Conservation (phyloP, 2,113 vertebrate genomes). For the Psilopogon haemacephalus region DNA sequence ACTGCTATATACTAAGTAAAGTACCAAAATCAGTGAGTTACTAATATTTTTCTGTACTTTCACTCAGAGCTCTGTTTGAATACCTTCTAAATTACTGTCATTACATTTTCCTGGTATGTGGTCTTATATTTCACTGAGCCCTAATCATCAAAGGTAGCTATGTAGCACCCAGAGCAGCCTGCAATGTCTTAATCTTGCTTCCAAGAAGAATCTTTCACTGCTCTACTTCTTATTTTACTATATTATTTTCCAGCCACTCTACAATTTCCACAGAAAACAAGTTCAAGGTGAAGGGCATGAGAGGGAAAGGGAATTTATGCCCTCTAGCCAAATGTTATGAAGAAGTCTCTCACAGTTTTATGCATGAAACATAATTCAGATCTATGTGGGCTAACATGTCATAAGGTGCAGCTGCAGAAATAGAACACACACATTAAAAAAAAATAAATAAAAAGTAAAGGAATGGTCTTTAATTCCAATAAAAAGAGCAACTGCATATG, state of each 20-base stretch:
- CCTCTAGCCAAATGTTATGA: not conserved
- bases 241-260: not conserved
- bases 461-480: not conserved
- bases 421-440: not conserved
- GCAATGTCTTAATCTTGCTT: not conserved
- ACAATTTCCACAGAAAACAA: not conserved
- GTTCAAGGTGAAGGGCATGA: not conserved
- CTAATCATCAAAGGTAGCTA: not conserved
- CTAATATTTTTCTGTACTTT: not conserved
- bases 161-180: not conserved
- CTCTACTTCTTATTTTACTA: not conserved
- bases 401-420: constrained; percentile 10
- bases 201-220: not conserved
- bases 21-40: not conserved
- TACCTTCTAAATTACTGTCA: not conserved
- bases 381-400: not conserved
- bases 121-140: not conserved
- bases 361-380: not conserved
- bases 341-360: not conserved
- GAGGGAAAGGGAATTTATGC: not conserved
- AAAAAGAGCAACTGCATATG: not conserved
- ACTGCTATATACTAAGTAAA: not conserved
- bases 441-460: not conserved
- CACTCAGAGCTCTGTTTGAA: not conserved
- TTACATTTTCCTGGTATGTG: not conserved